phyloP scores from a whole-genome alignment of 1,140 invertebrate genomes.

The Adoxophyes honmai region DNA sequence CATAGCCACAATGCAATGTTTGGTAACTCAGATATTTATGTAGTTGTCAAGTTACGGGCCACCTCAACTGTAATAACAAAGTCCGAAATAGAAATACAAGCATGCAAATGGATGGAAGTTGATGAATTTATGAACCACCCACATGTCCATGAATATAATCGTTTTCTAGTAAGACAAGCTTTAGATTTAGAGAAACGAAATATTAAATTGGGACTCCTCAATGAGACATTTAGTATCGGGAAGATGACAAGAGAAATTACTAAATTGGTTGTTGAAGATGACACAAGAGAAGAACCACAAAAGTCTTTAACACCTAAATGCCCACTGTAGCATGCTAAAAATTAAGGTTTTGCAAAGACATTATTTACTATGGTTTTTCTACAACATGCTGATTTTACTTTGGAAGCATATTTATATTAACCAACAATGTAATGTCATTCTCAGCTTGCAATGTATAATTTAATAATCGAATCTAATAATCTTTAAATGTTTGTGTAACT shows the following conservation, averaged over 20 bases:
- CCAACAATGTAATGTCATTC: too few species aligned
- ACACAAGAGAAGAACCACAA: too few species aligned
- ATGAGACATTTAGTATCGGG: constrained; percentile 36
- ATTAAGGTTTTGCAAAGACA: too few species aligned
- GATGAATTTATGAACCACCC: constrained; percentile 85
- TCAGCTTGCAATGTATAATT: too few species aligned
- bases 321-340: too few species aligned
- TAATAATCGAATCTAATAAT: too few species aligned
- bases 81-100: constrained; percentile 86
- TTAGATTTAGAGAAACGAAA: constrained; percentile 80
- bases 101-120: constrained; percentile 90
- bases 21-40: constrained; percentile 91
- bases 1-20: constrained; percentile 84
- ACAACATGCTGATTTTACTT: too few species aligned
- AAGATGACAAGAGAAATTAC: constrained; percentile 47
- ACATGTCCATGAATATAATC: constrained; percentile 85
- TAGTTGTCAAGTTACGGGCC: constrained; percentile 85
- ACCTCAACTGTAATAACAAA: constrained; percentile 80
- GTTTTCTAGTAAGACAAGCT: constrained; percentile 82
- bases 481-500: background rate
- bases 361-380: too few species aligned
- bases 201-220: constrained; percentile 75
- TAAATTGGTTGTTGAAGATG: constrained; percentile 49
- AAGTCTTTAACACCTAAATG: too few species aligned
- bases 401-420: too few species aligned